Conservation (phyloP, 1,140 invertebrate species). For the Antheraea pernyi region DNA sequence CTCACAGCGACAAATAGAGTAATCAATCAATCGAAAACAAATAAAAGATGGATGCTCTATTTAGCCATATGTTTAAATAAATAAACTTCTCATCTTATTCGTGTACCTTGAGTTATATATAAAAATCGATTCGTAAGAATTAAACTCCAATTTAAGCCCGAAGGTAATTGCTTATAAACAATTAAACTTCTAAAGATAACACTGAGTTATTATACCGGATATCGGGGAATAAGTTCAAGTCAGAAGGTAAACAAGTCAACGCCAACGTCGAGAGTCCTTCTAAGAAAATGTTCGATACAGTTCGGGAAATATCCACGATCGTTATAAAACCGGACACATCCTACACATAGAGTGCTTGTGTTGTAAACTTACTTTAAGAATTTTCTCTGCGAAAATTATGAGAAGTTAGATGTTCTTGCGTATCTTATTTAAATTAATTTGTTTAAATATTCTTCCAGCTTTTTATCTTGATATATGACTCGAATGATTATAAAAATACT, state of each 20-base stretch:
- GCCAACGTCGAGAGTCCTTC: neutral
- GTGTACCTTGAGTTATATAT: too few species aligned
- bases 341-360: conserved; percentile 21
- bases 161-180: too few species aligned
- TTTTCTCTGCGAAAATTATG: conserved; percentile 27
- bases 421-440: conserved; percentile 26
- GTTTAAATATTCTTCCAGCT: neutral
- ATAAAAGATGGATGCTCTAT: too few species aligned
- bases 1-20: too few species aligned
- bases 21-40: too few species aligned
- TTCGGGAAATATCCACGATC: neutral
- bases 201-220: too few species aligned
- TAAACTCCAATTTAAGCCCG: too few species aligned
- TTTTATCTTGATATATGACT: neutral
- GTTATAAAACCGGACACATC: conserved; percentile 6
- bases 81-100: too few species aligned
- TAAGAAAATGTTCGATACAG: neutral
- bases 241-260: neutral
- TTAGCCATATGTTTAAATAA: too few species aligned
- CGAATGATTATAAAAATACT: neutral
- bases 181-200: too few species aligned
- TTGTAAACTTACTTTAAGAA: conserved; percentile 27
- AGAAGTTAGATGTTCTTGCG: conserved; percentile 22
- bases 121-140: too few species aligned
- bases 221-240: too few species aligned